A percentile compares a stretch with the other conserved stretches of the same genome.
Evolutionary conservation across 2,797 vertebrate species (phyloP).

Genomic region (Rhinatrema bivittatum): DNA sequence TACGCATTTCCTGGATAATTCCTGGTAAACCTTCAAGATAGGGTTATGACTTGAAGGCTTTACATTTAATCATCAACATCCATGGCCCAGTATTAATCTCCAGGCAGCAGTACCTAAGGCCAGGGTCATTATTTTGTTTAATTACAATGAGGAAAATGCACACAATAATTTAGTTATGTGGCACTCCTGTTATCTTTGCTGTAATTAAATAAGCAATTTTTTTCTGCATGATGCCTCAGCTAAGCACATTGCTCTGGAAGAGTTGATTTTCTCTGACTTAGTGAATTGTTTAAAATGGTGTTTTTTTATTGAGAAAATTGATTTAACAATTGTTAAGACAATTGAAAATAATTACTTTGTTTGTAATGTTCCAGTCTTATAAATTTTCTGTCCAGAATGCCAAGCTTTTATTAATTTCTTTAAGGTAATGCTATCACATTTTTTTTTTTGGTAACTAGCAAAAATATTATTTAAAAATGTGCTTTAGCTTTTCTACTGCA

Average conservation of each 20-base stretch:
- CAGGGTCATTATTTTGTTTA: no score
- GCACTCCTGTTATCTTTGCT: constrained; percentile 38
- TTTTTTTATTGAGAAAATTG: constrained; percentile 25
- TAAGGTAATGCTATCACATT: no score
- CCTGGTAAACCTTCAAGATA: no score
- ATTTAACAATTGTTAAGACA: constrained; percentile 33
- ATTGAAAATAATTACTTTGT: constrained; percentile 22
- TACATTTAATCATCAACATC: no score
- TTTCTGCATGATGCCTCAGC: constrained; percentile 37
- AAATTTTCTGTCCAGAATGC: constrained; percentile 4
- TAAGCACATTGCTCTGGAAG: constrained; percentile 28
- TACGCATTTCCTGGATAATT: no score
- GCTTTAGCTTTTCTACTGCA: no score
- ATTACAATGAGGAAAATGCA: no score
- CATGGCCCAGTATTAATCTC: no score
- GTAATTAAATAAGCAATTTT: constrained; percentile 32
- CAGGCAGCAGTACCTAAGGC: no score
- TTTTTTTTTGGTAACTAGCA: no score
- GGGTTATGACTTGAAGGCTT: no score
- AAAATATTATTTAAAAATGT: no score
- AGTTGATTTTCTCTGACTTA: constrained; percentile 34
- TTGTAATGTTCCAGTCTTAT: constrained; percentile 7
- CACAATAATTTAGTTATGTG: constrained; percentile 22
- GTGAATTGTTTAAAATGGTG: constrained; percentile 32
- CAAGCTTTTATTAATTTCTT: neutral